These are phyloP conservation scores for Liopterus haemorrhoidalis DNA, from an alignment of 2,888 invertebrate species.

Conservation along the genomic window DNA sequence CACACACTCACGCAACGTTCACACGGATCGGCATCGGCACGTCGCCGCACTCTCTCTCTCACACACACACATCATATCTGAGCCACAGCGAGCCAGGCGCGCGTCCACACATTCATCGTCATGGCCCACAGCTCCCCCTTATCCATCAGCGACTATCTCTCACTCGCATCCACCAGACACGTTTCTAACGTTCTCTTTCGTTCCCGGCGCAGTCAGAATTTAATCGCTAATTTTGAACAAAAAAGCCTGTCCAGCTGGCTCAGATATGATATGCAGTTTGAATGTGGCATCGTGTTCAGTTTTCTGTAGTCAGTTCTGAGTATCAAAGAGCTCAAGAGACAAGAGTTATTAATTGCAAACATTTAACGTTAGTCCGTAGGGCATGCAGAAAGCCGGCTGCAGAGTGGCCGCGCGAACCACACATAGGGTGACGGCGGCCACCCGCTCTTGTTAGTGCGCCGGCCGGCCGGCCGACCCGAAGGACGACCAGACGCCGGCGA, in stretches of 20 bases:
- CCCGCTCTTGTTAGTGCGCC: no score
- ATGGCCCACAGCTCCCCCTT: constrained; percentile 8
- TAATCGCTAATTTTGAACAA: constrained; percentile 18
- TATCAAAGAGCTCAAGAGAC: no score
- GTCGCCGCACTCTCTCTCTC: constrained; percentile 32
- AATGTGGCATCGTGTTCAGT: constrained; percentile 51
- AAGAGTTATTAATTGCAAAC: no score
- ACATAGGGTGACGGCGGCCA: no score
- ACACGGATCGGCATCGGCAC: no score
- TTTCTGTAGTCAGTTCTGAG: no score
- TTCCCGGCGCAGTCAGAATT: constrained; percentile 37
- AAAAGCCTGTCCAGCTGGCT: constrained; percentile 48
- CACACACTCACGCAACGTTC: no score
- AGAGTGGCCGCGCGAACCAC: no score
- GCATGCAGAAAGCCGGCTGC: no score
- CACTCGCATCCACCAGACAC: constrained; percentile 10
- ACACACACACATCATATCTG: constrained; percentile 51
- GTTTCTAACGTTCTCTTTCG: constrained; percentile 3
- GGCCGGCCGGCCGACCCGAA: no score
- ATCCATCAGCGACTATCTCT: constrained; percentile 4
- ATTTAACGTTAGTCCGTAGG: no score
- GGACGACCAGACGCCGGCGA: no score
- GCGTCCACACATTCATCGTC: constrained; percentile 13
- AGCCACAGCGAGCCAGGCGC: constrained; percentile 43
- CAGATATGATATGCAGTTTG: constrained; percentile 59